Evolutionary conservation across 2,888 invertebrate species (phyloP).

Genomic region (Exephanes ischioxanthus): DNA sequence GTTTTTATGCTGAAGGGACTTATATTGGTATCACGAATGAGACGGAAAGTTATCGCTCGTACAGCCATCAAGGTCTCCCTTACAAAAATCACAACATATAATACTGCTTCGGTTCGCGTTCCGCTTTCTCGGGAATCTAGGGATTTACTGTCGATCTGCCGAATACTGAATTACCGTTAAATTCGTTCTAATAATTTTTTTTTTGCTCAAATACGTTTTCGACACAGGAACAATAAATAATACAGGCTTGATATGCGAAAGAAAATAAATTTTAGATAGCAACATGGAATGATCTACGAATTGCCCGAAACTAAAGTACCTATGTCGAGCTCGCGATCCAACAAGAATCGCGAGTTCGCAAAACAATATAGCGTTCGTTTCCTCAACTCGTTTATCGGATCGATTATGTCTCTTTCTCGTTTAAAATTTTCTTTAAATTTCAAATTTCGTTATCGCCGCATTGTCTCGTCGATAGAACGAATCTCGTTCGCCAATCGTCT

Average conservation of each 20-base stretch:
- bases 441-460: neutral
- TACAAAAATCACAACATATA: constrained; percentile 77
- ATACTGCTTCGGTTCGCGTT: constrained; percentile 76
- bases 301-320: neutral
- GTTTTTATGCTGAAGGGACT: constrained; percentile 14
- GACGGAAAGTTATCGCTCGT: constrained; percentile 11
- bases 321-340: neutral
- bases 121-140: constrained; percentile 11
- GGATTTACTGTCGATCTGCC: constrained; percentile 5
- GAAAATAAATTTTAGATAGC: neutral
- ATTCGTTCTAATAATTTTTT: constrained; percentile 14
- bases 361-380: neutral
- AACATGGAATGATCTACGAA: neutral
- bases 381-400: neutral
- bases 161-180: constrained; percentile 4
- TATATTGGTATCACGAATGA: constrained; percentile 32
- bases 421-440: neutral
- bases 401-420: neutral
- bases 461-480: constrained; percentile 59
- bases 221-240: neutral
- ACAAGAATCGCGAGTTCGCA: neutral
- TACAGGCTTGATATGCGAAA: neutral
- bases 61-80: constrained; percentile 30
- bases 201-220: neutral
- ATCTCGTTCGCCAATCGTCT: constrained; percentile 72